Evolutionary conservation across 2,888 invertebrate species (phyloP), one percentile per base, ranked within the genome.

Genomic region (Hedychridium roseum): DNA sequence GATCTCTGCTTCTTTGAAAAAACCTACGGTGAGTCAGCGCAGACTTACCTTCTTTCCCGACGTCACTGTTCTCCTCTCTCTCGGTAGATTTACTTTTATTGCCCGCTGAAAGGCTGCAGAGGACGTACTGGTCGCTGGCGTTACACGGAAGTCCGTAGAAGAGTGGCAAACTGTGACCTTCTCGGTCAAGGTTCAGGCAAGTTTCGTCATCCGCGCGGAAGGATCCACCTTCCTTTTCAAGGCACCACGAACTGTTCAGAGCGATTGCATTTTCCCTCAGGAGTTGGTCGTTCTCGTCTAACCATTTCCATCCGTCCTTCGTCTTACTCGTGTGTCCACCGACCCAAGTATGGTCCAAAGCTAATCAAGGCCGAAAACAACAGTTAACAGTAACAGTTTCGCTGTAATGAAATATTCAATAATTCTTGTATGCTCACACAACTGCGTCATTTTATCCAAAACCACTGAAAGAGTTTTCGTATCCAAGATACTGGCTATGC

Each of bases 151-250:
- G 39, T 6, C 59, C 61, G 27, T 64, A 64, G 4, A 64, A 57
- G 9, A 64, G 35, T 4, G 61, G 61, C 18, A 49, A 45, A 17
- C 51, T 56, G 9, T 54, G 51, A 27, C 47, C 50, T 20, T 64
- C 64, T 20, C 56, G 50, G 39, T 61, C 64, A 6, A 64, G 43
- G 41, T 64, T 64, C 23, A 61, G 21, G 11, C 64, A 64, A 34
- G 31, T 47, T 35, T 60, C 35, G 1, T 52, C 46, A 11, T 63
- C 58, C n/a, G 58, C 44, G 15, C 44, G 42, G 5, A 43, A 50
- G 31, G 50, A 32, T 2, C 37, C 18, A 3, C 37, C 36, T 5
- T 59, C 46, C 20, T 50, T 43, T 3, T 56, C 56, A 11, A 61
- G 35, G 20, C 64, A 64, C 64, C 61, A 64, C 5, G 54, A 48